Evolutionary conservation across 2,113 vertebrate genomes (phyloP).

Genomic region (Chaenogobius annularis): DNA sequence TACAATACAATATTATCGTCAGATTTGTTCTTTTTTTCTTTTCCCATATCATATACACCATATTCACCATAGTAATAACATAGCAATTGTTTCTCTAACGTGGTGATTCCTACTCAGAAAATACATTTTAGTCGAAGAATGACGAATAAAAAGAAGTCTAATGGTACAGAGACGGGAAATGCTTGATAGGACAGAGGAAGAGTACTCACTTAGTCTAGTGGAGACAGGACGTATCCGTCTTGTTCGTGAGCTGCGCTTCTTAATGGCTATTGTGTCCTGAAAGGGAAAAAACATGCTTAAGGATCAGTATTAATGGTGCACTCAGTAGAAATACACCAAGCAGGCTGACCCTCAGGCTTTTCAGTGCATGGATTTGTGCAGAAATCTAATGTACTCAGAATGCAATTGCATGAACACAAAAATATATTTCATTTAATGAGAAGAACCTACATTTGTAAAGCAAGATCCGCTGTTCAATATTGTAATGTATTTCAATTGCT

Average conservation of each 20-base stretch:
- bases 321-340: slow-evolving; percentile 1
- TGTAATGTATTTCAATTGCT: not conserved
- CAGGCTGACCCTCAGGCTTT: not conserved
- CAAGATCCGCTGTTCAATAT: not conserved
- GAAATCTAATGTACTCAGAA: not conserved
- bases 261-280: slow-evolving; percentile 89
- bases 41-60: no score
- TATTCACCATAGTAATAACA: not conserved
- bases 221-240: slow-evolving; percentile 85
- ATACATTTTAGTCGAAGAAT: not conserved
- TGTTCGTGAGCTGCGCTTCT: slow-evolving; percentile 82
- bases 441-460: not conserved
- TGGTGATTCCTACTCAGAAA: not conserved
- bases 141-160: slow-evolving; percentile 21
- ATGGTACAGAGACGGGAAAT: slow-evolving; percentile 44
- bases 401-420: not conserved
- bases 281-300: slow-evolving; percentile 28
- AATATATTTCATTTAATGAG: not conserved
- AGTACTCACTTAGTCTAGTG: slow-evolving; percentile 84
- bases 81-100: not conserved
- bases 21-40: no score
- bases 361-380: slow-evolving; percentile 9
- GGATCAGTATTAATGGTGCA: not conserved
- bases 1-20: not conserved
- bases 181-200: slow-evolving; percentile 33